Conservation (phyloP, 1,140 invertebrate genomes). For the Drusus annulatus region DNA sequence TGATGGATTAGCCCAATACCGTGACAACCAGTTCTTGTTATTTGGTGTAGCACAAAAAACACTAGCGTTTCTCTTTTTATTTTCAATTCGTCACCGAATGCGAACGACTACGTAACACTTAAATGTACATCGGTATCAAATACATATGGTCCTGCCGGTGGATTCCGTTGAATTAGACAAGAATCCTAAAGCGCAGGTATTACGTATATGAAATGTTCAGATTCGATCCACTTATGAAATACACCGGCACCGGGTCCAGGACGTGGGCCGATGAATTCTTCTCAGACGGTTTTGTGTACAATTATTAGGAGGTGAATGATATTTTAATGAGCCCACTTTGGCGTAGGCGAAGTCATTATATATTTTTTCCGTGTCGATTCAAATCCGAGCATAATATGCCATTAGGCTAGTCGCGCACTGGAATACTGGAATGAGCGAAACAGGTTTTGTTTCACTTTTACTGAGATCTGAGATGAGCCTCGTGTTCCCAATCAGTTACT, state of each 20-base stretch:
- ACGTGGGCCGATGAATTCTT: slow-evolving; percentile 22
- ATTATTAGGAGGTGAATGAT: slow-evolving; percentile 24
- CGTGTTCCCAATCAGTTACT: neutral
- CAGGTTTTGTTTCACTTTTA: slow-evolving; percentile 26
- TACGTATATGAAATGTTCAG: neutral
- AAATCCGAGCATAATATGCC: slow-evolving; percentile 4
- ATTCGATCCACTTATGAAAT: slow-evolving; percentile 13
- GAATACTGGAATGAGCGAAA: slow-evolving; percentile 8
- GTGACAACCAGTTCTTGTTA: too few relatives aligned
- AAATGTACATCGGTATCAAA: too few relatives aligned
- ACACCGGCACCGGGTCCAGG: neutral
- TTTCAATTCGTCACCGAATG: slow-evolving; percentile 5
- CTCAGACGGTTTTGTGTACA: slow-evolving; percentile 16
- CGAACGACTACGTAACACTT: neutral
- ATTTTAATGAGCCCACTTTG: slow-evolving; percentile 13
- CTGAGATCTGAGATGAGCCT: neutral
- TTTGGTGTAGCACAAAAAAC: neutral
- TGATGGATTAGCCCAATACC: too few relatives aligned
- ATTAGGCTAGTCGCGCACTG: slow-evolving; percentile 2
- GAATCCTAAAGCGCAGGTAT: neutral
- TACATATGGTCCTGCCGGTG: too few relatives aligned
- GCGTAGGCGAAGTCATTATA: slow-evolving; percentile 26
- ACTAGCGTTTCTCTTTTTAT: neutral
- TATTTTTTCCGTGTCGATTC: slow-evolving; percentile 12
- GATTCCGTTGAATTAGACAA: too few relatives aligned